phyloP scores from a whole-genome alignment of 1,140 invertebrate species.

The Apis mellifera region Amel_HAv3.1 CM009933.2:5708501-5709000 shows the following conservation, averaged over 20 bases:
- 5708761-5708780: constrained; percentile 10
- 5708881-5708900: constrained; percentile 63
- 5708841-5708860: constrained; percentile 70
- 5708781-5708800: constrained; percentile 60
- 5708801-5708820: constrained; percentile 59
- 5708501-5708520: too few species aligned
- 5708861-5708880: constrained; percentile 63
- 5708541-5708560: too few species aligned
- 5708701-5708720: background rate
- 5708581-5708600: too few species aligned
- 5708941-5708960: constrained; percentile 50
- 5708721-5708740: background rate
- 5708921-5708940: constrained; percentile 29
- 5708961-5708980: constrained; percentile 20
- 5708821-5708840: constrained; percentile 59
- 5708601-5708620: background rate
- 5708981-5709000: background rate
- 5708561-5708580: too few species aligned
- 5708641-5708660: background rate
- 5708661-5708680: background rate
- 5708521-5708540: too few species aligned
- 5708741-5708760: constrained; percentile 38
- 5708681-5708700: background rate
- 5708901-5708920: constrained; percentile 50
- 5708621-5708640: background rate